Base-by-base conservation (phyloP, 2,113 vertebrate species). In the Nematolebias whitei region DNA sequence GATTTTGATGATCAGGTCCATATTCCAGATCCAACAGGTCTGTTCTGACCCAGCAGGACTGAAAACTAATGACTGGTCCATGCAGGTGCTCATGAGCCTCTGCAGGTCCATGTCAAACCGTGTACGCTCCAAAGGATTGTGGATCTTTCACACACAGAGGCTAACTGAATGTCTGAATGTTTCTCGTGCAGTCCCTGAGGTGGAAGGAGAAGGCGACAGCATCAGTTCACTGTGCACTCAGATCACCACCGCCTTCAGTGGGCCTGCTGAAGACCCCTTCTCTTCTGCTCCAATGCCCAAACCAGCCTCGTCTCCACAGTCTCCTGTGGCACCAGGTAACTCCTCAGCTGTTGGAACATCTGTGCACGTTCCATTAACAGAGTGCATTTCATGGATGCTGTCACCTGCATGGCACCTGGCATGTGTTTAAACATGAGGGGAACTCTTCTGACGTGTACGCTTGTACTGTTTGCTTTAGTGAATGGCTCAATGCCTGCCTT, bases 171-270 rank as follows among this genome's bases (percentile, higher is more conserved):
- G 10, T 41, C 69, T 48, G 76, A 12, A 10, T 66, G 49, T 55
- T 61, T 24, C 8, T 39, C 68, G 63, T 52, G 47, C 84, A 98
- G 95, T 98, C 74, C 92, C 94, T 16, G 97, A 99, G 86, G 86
- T 96, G 4, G 98, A 99, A 87, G 95, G 95, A 62, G 97, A 99
- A 79, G 87, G 85, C 0, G 98, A 99, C 92, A 98, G 96, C 88
- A 99, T 99, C 88, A 98, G 96, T 70, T 94, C 96, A 43, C 91
- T 99, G 70, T 99, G 98, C 74, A 97, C 96, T 54, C 97, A 99
- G 92, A 99, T 99, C 86, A 95, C 97, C 83, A 93, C 86, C 22
- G 94, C 97, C 43, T 99, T 99, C 93, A 98, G 96, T 62, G 87
- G 91, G 7, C 95, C 95, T 6, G 87, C 95, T 0, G 96, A 98